Evolutionary conservation across 2,888 invertebrate species (phyloP).

Genomic region (Lomographa bimaculata): DNA sequence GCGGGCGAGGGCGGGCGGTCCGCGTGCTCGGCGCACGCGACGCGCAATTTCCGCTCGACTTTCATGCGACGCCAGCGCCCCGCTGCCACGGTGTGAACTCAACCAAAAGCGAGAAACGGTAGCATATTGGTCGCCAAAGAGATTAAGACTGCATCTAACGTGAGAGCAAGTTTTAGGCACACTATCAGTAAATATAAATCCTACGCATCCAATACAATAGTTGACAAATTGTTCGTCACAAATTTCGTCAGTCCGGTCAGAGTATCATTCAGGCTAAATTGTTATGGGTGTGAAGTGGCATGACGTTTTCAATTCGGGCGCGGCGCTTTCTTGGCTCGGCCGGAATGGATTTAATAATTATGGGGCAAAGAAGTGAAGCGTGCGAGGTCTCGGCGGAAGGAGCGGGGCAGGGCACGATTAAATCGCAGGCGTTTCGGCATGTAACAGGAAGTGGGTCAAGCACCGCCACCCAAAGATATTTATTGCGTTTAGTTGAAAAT

Average conservation of each 20-base stretch:
- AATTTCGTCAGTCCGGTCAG: too few species aligned
- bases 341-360: conserved; percentile 77
- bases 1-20: conserved; percentile 18
- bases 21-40: conserved; percentile 65
- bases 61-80: conserved; percentile 68
- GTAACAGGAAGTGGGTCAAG: conserved; percentile 81
- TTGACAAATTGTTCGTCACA: too few species aligned
- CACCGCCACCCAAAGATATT: conserved; percentile 74
- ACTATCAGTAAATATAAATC: too few species aligned
- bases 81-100: conserved; percentile 50
- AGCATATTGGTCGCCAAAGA: too few species aligned
- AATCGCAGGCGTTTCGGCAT: conserved; percentile 81
- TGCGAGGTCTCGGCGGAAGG: conserved; percentile 73
- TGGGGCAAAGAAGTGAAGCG: conserved; percentile 71
- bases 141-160: too few species aligned
- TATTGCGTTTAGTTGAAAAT: conserved; percentile 77
- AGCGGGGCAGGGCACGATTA: conserved; percentile 74
- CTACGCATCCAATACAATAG: too few species aligned
- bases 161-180: too few species aligned
- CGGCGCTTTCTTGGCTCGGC: conserved; percentile 62
- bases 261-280: conserved; percentile 18
- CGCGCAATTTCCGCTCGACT: conserved; percentile 77
- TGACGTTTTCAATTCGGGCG: conserved; percentile 47
- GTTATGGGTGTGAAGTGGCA: conserved; percentile 25
- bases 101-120: conserved; percentile 49